Conservation (phyloP, 2,888 invertebrate species). For the Autographa gamma region DNA sequence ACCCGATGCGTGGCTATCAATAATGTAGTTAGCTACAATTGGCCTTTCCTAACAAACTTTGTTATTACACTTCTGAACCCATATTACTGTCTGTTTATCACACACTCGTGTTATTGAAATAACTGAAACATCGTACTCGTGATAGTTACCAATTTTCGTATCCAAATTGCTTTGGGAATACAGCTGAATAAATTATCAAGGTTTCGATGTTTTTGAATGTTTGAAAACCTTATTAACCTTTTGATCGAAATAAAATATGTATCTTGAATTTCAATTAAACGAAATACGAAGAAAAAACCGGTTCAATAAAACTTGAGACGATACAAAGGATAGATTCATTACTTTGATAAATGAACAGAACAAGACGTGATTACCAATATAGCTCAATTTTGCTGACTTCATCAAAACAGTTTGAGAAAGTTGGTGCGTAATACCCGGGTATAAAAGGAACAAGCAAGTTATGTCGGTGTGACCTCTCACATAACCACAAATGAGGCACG, state of each 20-base stretch:
- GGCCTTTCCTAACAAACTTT: constrained; percentile 18
- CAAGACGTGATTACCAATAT: constrained; percentile 21
- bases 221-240: constrained; percentile 17
- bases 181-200: constrained; percentile 32
- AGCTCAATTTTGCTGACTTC: constrained; percentile 36
- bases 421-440: constrained; percentile 22
- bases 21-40: constrained; percentile 24
- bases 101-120: constrained; percentile 29
- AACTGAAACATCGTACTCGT: constrained; percentile 25
- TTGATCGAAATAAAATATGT: constrained; percentile 25
- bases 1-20: neutral
- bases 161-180: constrained; percentile 19
- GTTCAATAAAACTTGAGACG: neutral
- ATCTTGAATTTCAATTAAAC: neutral
- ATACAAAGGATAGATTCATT: constrained; percentile 5
- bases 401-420: constrained; percentile 41
- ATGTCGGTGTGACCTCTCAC: constrained; percentile 35
- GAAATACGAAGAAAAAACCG: neutral
- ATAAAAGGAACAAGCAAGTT: constrained; percentile 52
- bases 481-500: constrained; percentile 35
- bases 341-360: constrained; percentile 22
- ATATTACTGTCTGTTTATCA: constrained; percentile 23
- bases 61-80: constrained; percentile 10
- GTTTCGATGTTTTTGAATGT: constrained; percentile 12
- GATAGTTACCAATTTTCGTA: constrained; percentile 42